phyloP scores from a whole-genome alignment of 30 jellyfish, hydroid and myxozoan species.

The Sanderia malayensis region DNA sequence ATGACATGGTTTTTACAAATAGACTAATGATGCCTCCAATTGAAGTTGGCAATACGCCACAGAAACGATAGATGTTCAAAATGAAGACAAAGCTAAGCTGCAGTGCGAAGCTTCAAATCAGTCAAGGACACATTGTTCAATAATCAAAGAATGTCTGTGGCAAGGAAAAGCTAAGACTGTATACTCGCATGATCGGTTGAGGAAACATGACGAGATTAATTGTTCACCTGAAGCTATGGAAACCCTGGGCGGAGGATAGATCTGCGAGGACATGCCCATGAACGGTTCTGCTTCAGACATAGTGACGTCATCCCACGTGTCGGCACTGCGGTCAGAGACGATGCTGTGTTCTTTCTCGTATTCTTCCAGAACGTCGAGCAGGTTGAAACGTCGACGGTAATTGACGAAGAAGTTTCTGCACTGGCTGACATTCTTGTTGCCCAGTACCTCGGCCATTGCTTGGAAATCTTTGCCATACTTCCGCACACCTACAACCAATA shows the following conservation, averaged over 20 bases:
- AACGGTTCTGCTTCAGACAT: conserved; percentile 65
- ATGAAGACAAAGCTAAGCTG: too few relatives aligned
- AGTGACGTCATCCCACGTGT: conserved; percentile 82
- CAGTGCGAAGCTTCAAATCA: too few relatives aligned
- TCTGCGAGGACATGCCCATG: conserved; percentile 24
- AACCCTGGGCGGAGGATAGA: conserved; percentile 30
- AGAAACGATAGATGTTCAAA: too few relatives aligned
- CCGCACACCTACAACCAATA: conserved; percentile 79
- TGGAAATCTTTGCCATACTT: conserved; percentile 93
- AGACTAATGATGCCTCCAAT: too few relatives aligned
- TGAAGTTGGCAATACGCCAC: too few relatives aligned
- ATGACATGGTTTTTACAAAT: too few relatives aligned
- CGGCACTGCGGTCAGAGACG: conserved; percentile 77
- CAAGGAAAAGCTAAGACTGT: too few relatives aligned
- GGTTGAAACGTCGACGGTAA: conserved; percentile 97
- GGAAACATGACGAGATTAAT: too few relatives aligned
- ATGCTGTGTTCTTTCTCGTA: conserved; percentile 93
- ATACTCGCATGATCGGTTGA: too few relatives aligned
- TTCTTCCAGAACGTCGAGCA: conserved; percentile 82
- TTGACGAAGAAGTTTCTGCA: conserved; percentile 92
- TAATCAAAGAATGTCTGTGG: too few relatives aligned
- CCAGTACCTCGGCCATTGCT: conserved; percentile 99
- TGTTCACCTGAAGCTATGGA: conserved; percentile 48
- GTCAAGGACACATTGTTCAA: too few relatives aligned
- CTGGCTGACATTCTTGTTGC: conserved; percentile 86